Percentiles rank a stretch among this genome's conserved stretches.
Conservation (phyloP, 2,888 invertebrate species). For the Melanostoma scalare region DNA sequence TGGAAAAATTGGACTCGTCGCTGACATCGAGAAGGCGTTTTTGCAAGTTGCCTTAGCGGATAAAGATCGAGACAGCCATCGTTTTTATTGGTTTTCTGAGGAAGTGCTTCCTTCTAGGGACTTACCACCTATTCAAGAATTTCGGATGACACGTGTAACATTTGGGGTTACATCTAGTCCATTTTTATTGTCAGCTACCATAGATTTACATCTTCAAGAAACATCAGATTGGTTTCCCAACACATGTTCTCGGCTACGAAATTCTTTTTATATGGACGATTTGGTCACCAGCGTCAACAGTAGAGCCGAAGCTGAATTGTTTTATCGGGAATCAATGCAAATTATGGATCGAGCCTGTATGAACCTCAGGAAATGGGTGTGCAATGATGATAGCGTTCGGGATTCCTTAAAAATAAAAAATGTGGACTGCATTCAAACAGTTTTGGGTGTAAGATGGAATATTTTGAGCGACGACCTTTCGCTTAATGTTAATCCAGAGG, state of each 20-base stretch:
- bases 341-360: conserved; percentile 1
- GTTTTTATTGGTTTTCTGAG: no score
- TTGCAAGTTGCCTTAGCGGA: no score
- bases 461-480: background rate
- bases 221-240: no score
- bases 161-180: conserved; percentile 4
- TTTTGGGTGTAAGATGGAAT: conserved; percentile 4
- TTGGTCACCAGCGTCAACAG: background rate
- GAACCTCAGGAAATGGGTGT: background rate
- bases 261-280: no score
- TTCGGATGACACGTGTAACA: background rate
- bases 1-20: no score
- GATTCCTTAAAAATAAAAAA: no score
- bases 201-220: background rate
- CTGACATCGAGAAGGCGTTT: no score
- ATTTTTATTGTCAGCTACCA: background rate
- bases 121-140: background rate
- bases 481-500: background rate
- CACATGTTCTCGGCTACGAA: no score
- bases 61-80: no score
- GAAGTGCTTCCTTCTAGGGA: no score
- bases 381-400: no score
- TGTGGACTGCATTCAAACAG: background rate
- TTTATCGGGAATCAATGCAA: background rate
- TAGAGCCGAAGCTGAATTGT: background rate